Evolutionary conservation across 2,888 invertebrate species (phyloP), one percentile per base, ranked within the genome.

Genomic region (Ypsolopha scabrella): DNA sequence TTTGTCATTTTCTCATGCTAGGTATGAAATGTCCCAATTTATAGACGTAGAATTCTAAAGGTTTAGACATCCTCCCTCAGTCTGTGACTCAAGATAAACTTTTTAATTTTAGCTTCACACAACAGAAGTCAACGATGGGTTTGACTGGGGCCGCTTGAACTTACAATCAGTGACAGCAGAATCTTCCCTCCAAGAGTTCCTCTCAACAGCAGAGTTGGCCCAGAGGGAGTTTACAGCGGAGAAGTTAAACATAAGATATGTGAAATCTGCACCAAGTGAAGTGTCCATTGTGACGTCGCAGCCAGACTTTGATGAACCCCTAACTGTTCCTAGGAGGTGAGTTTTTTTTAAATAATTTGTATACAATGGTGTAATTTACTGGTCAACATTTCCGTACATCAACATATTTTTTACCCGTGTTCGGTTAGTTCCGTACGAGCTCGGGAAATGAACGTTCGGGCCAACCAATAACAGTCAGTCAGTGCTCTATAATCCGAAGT

Each of bases 171-270:
- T 98, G 0, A 98, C 98, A 0, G 98, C 98, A 61, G 96, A 98
- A 72, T 95, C 93, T n/a, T 95, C 96, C 0, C 91, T 99, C 55
- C 96, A 98, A 82, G 99, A 98, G 67, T 99, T 99, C 72, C 85
- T 99, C 4, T 93, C 96, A 0, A 98, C 96, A 0, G 99, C 99
- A 0, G 94, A 98, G 75, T 80, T 99, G 53, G 98, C 98, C 0
- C 95, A 96, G 41, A 94, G 94, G 0, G 97, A 99, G 72, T 99
- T 98, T 72, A 92, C 93, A 67, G 93, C 95, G 3, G 97, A 97
- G 71, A 96, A 96, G 70, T 73, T 96, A 2, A 96, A 97, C 68
- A 89, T 96, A 6, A 92, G 70, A 57, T 83, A 80, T 73, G 79
- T 83, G 3, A 80, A 74, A 57, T 79, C 77, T 1, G 66, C 68